These are phyloP conservation scores for Scolanthus callimorphus DNA, from an alignment of 92 coral and sea anemone species.

Conservation along the genomic window DNA sequence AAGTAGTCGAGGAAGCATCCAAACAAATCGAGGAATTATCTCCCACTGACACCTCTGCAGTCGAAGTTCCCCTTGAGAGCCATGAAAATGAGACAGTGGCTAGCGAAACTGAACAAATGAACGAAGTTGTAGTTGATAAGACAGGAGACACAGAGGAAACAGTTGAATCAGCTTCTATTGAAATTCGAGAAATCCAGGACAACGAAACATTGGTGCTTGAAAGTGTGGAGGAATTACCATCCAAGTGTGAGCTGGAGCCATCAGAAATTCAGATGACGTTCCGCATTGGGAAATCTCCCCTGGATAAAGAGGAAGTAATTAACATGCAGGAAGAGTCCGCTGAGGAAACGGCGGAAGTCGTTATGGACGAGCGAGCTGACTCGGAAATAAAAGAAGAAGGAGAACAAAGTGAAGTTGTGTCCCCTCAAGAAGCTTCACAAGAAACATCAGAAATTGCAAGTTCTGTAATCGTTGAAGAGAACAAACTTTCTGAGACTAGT, in stretches of 20 bases:
- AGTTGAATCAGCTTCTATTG: not conserved
- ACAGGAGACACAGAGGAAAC: no score
- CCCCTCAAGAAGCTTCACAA: constrained; percentile 1
- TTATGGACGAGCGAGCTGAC: not conserved
- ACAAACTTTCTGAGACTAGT: not conserved
- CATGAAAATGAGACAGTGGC: no score
- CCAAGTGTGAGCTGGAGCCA: not conserved
- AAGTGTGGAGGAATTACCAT: not conserved
- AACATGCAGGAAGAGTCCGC: not conserved
- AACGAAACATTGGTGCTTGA: not conserved
- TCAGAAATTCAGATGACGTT: no score
- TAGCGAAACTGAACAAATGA: no score
- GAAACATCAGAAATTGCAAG: not conserved
- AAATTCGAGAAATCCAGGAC: no score
- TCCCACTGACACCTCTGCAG: no score
- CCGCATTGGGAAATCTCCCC: no score
- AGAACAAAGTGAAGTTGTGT: constrained; percentile 12
- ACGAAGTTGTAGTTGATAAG: no score
- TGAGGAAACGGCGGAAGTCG: not conserved
- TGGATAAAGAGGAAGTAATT: no score
- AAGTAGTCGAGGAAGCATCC: no score
- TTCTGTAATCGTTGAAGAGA: not conserved
- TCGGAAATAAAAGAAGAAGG: not conserved
- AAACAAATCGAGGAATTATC: no score
- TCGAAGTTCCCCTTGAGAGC: no score